phyloP scores from a whole-genome alignment of 2,797 vertebrate species.

The Gallirallus australis region DNA sequence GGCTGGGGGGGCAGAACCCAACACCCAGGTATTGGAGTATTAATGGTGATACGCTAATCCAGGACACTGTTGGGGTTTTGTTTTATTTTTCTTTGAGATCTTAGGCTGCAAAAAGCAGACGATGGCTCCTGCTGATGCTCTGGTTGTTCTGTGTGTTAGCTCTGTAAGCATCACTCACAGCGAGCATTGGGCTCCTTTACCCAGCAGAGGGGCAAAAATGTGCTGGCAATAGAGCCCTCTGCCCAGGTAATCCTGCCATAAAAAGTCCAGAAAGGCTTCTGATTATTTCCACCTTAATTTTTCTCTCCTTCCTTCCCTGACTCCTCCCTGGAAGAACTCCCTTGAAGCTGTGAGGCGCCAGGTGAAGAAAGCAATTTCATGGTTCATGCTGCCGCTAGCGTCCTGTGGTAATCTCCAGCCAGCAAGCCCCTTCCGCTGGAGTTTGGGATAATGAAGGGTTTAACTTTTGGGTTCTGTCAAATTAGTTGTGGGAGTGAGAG shows the following conservation, averaged over 20 bases:
- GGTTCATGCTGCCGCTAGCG: constrained; percentile 83
- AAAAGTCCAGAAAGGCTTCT: neutral
- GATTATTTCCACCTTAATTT: neutral
- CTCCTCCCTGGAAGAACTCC: neutral
- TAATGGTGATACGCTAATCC: neutral
- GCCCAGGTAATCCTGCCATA: neutral
- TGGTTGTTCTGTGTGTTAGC: neutral
- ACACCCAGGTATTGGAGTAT: neutral
- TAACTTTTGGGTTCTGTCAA: constrained; percentile 79
- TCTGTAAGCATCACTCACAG: neutral
- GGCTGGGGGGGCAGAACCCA: neutral
- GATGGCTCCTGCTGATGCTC: accelerated
- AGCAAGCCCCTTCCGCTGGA: constrained; percentile 82
- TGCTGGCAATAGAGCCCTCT: neutral
- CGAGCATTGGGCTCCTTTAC: neutral
- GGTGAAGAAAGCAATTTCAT: constrained; percentile 89
- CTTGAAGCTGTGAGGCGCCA: constrained; percentile 77
- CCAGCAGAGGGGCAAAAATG: neutral
- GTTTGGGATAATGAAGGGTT: constrained; percentile 83
- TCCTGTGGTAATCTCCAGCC: constrained; percentile 82
- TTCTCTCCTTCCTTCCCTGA: neutral
- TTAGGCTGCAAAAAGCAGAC: neutral
- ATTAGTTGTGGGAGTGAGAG: constrained; percentile 80
- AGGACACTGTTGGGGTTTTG: neutral
- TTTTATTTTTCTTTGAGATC: no score